Evolutionary conservation across 2,797 vertebrate genomes (phyloP), one percentile per base, ranked within the genome.

Genomic region (Chromobotia macracanthus): DNA sequence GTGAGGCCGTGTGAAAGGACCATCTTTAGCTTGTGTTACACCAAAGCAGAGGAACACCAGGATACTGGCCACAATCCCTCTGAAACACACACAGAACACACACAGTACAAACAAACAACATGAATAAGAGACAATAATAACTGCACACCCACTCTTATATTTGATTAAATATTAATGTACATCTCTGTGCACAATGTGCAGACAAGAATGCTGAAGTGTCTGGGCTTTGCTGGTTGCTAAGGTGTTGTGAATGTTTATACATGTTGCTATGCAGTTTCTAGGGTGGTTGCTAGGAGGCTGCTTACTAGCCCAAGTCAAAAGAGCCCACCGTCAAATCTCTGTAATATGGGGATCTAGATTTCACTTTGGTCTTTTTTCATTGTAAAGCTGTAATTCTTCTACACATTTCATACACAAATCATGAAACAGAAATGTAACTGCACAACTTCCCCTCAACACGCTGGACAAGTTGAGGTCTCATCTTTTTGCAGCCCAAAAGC

Each of bases 11-110:
- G 95, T 96, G 88, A 99, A 99, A 1, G 98, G 98, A 83, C 98
- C 98, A 89, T 99, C 98, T 91, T 99, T 99, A 65, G 97, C 97
- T 90, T 99, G 98, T 1, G 97, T 99, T 80, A 99, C 98, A 86
- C 98, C 98, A 77, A 99, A 99, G 90, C 97, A 99, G 10, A 99
- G 89, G 88, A 99, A 99, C 84, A 99, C 98, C 90, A 99, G 89
- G 87, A 99, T 99, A 86, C 97, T 99, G 88, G 98, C 97, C 68
- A 99, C 93, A 58, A 99, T 97, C 15, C 98, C 98, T 91, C 98
- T 99, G 89, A 0, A 93, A 87, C 35, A 80, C 79, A 91, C 81
- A 89, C 61, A 48, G 0, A 82, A 0, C 86, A 65, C 5, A 70
- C 11, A 72, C 3, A 56, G 38, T 74, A 28, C 41, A 76, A 19